Base-by-base conservation (phyloP, 2,113 vertebrate genomes). In the Indri indri region DNA sequence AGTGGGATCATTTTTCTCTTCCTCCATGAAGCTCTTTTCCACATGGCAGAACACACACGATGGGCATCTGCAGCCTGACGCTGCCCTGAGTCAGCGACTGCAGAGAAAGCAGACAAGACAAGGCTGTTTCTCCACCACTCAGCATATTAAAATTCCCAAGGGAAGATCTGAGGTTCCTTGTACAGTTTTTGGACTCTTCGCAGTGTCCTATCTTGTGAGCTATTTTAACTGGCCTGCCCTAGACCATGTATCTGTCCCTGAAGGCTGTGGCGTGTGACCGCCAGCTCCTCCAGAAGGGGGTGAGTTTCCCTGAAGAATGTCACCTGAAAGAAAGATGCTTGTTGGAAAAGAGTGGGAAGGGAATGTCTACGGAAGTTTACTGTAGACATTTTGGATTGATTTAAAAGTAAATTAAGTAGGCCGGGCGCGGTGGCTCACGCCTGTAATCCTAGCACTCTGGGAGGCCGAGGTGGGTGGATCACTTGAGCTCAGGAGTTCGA, bases 211-310 rank as follows among this genome's bases (percentile, higher is more conserved):
- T 34, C 50, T 66, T 73, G 30, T 40, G 37, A 25, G 6, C 30
- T 25, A 20, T 45, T 77, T 83, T 71, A 54, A 50, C 2, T 13
- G 42, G 22, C 34, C 5, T 74, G 20, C 4, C 12, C 30, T 34
- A 61, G n/a, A 22, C n/a, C 14, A 5, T 11, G 11, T 0, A 3
- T 3, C 11, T 13, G 8, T 23, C 25, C 40, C 6, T 32, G 27
- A 88, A 52, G 13, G 20, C 77, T 22, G 0, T 0, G 18, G 40
- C 22, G 37, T 11, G 16, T 11, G 32, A n/a, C 80, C 3, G 0
- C 6, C 40, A 30, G 18, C 0, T 47, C 6, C 25, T 34, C 11
- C 4, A 6, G 18, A n/a, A 40, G 42, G 2, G 9, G 8, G 11
- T 30, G 7, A 12, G 7, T 2, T 40, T 20, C 30, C 34, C 14